Evolutionary conservation across 1,140 invertebrate genomes (phyloP).

Genomic region (Sipha flava): DNA sequence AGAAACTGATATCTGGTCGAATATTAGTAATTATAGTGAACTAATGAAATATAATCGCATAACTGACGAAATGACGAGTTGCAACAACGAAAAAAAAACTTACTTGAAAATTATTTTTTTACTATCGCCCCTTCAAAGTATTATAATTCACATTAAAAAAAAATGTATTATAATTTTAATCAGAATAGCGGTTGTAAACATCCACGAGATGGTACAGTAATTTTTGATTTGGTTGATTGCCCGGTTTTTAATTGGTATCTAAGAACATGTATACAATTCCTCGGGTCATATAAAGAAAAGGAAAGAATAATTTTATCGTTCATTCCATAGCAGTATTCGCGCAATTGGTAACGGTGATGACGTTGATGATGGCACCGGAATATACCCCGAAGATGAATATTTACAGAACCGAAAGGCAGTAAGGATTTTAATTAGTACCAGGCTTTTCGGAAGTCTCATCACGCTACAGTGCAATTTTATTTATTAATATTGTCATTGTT

Average conservation of each 20-base stretch:
- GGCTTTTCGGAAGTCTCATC: slow-evolving; percentile 20
- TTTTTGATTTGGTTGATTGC: neutral
- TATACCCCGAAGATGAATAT: neutral
- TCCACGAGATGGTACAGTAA: neutral
- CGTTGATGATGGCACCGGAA: neutral
- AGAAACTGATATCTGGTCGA: too few relatives aligned
- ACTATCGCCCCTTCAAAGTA: neutral
- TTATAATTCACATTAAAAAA: neutral
- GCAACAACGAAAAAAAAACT: too few relatives aligned
- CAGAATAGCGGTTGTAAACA: neutral
- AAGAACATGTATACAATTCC: neutral
- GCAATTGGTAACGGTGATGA: neutral
- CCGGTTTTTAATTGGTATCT: neutral
- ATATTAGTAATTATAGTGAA: neutral
- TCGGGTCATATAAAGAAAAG: neutral
- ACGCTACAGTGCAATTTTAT: slow-evolving; percentile 13
- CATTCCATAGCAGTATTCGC: neutral
- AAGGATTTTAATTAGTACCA: neutral
- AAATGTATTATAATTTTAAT: neutral
- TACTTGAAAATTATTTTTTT: too few relatives aligned
- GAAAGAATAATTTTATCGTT: neutral
- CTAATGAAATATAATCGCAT: neutral
- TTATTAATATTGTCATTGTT: slow-evolving; percentile 10
- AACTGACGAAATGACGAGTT: neutral
- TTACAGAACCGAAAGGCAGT: neutral